Base-by-base conservation (phyloP, 2,797 vertebrate genomes). In the Tamandua tetradactyla region DNA sequence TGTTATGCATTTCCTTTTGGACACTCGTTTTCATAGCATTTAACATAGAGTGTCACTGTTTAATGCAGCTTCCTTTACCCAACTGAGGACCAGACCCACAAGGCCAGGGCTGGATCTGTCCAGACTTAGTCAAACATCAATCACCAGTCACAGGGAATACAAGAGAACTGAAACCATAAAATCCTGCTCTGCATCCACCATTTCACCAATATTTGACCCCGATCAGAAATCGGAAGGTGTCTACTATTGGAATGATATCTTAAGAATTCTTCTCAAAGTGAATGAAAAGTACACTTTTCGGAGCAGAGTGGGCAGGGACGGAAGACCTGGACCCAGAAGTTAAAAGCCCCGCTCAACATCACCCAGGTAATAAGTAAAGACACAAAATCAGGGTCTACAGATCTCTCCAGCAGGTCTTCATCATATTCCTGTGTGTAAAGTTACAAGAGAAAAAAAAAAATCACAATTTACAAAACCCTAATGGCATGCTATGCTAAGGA, bases 81-180 rank as follows among this genome's bases (percentile, higher is more conserved):
- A 17, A 9, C 0, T 0, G 9, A 59, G 18, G 68, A 35, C 27
- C 11, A 11, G 22, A 5, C 12, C 57, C 84, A 17, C 1, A 2
- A 4, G 10, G 32, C 30, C 62, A 42, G 32, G 15, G 47, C 25
- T 25, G 1, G 40, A 13, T 7, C n/a, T 52, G 13, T 37, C 68
- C 3, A 17, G 42, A 23, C 42, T 55, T 47, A 52, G 15, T 42
- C 32, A 62, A 91, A 62, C 0, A 3, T 13, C 15, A 11, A 1
- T 42, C 5, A 10, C 7, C 17, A 18, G 57, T 22, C 7, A 5
- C 0, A 30, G 1, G 3, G 52, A 81, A 61, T 0, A 9, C 0
- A 52, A 40, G 0, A 81, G 44, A 72, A 61, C 23, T n/a, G 71
- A 66, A 52, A 47, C 17, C 23, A 11, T n/a, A 57, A 25, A 7